Evolutionary conservation across 1,140 invertebrate species (phyloP).

Genomic region (Heliothis subflexa): DNA sequence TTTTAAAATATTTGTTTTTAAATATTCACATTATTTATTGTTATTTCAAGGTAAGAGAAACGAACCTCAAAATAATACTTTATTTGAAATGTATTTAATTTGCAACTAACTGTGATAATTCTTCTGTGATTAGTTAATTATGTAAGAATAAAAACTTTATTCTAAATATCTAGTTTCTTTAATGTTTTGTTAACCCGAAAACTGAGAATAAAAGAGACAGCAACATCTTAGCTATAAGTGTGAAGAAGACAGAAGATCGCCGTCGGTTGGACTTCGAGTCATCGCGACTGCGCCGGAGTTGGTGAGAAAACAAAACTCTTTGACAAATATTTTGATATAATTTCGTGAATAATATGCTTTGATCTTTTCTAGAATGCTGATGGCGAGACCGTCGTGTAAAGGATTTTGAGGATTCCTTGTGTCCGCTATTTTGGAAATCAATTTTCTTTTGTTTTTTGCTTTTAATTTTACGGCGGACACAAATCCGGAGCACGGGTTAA

Average conservation of each 20-base stretch:
- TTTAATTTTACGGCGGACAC: slow-evolving; percentile 17
- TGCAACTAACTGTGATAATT: slow-evolving; percentile 22
- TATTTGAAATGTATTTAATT: not conserved
- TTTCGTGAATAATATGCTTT: slow-evolving; percentile 76
- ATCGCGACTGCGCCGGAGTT: slow-evolving; percentile 41
- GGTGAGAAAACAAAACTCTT: slow-evolving; percentile 69
- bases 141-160: slow-evolving; percentile 22
- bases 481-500: slow-evolving; percentile 50
- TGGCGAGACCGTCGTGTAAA: slow-evolving; percentile 37
- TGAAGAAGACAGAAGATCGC: slow-evolving; percentile 54
- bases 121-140: not conserved
- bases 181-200: slow-evolving; percentile 21
- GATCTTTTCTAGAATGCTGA: slow-evolving; percentile 75
- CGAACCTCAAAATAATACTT: not conserved
- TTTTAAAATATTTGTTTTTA: not conserved
- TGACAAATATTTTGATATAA: slow-evolving; percentile 53
- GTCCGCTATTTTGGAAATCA: slow-evolving; percentile 29
- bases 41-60: slow-evolving; percentile 2
- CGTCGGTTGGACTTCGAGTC: slow-evolving; percentile 53
- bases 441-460: slow-evolving; percentile 24
- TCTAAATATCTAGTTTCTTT: slow-evolving; percentile 30
- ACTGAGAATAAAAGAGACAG: slow-evolving; percentile 4
- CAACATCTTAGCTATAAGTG: slow-evolving; percentile 52
- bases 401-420: slow-evolving; percentile 37
- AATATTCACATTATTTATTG: not conserved